Evolutionary conservation across 2,888 invertebrate genomes (phyloP).

Genomic region (Drosophila suboccidentalis): DNA sequence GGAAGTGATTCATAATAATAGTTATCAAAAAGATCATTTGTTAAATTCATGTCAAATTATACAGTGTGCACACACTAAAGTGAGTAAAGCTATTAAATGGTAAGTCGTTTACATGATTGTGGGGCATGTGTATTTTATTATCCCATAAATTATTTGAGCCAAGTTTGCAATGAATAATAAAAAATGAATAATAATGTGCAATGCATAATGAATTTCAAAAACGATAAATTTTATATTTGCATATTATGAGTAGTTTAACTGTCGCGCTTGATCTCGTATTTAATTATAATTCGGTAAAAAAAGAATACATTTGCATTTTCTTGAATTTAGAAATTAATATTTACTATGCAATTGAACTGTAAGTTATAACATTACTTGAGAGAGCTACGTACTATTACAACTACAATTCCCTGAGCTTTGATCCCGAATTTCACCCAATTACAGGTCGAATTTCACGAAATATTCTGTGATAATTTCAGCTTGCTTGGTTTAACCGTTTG

Average conservation of each 20-base stretch:
- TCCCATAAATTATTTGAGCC: neutral
- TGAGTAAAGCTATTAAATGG: neutral
- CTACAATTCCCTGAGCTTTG: too few relatives aligned
- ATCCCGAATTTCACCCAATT: too few relatives aligned
- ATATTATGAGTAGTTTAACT: neutral
- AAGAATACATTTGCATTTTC: neutral
- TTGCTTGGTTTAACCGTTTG: too few relatives aligned
- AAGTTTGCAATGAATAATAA: neutral
- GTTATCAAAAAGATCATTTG: neutral
- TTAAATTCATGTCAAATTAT: neutral
- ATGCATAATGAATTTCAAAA: neutral
- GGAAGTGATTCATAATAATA: conserved; percentile 7
- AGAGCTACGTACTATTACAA: too few relatives aligned
- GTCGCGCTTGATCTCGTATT: neutral
- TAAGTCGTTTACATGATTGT: neutral
- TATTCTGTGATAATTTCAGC: too few relatives aligned
- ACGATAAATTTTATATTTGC: neutral
- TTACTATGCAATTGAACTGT: too few relatives aligned
- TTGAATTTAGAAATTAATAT: too few relatives aligned
- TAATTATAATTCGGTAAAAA: neutral
- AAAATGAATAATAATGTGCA: neutral
- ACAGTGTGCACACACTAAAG: conserved; percentile 16
- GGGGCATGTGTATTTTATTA: neutral
- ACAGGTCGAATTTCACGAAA: too few relatives aligned
- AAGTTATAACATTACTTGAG: too few relatives aligned